phyloP scores from a whole-genome alignment of 1,140 invertebrate genomes.

The Aphelenchoides avenae region DNA sequence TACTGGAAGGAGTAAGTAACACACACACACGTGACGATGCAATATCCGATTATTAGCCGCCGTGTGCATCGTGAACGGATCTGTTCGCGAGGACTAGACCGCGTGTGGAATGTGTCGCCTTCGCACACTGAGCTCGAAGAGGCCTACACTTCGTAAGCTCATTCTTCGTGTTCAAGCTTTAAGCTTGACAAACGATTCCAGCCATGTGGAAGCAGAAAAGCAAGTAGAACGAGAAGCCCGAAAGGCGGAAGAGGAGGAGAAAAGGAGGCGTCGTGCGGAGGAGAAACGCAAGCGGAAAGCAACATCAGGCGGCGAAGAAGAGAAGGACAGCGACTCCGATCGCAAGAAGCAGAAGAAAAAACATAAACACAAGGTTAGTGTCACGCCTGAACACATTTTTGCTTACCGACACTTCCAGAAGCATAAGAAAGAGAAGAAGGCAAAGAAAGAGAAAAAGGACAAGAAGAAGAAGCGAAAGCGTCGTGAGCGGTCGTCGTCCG shows the following conservation, averaged over 20 bases:
- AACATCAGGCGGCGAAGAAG: too few species aligned
- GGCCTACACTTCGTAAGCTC: slow-evolving; percentile 43
- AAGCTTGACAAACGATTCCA: slow-evolving; percentile 9
- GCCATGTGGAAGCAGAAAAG: slow-evolving; percentile 33
- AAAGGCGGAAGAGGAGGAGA: slow-evolving; percentile 19
- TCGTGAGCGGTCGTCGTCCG: slow-evolving; percentile 21
- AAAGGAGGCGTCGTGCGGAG: slow-evolving; percentile 17
- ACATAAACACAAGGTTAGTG: slow-evolving; percentile 16
- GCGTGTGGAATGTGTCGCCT: slow-evolving; percentile 51
- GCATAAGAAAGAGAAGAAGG: slow-evolving; percentile 28
- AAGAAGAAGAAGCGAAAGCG: slow-evolving; percentile 53
- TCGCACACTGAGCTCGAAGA: slow-evolving; percentile 42
- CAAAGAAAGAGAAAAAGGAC: slow-evolving; percentile 35
- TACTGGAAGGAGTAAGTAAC: slow-evolving; percentile 35
- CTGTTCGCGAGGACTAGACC: slow-evolving; percentile 22
- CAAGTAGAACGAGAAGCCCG: slow-evolving; percentile 26
- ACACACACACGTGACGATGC: not conserved
- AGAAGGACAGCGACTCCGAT: not conserved
- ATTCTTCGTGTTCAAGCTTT: not conserved
- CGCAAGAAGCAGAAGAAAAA: slow-evolving; percentile 23
- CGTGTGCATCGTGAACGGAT: slow-evolving; percentile 37
- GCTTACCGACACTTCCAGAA: too few species aligned
- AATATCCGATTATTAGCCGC: slow-evolving; percentile 33
- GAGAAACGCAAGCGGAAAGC: slow-evolving; percentile 14
- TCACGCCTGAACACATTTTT: too few species aligned